These are phyloP conservation scores for Scaptomyza tumidula DNA, from an alignment of 2,888 invertebrate species.

Conservation along the genomic window DNA sequence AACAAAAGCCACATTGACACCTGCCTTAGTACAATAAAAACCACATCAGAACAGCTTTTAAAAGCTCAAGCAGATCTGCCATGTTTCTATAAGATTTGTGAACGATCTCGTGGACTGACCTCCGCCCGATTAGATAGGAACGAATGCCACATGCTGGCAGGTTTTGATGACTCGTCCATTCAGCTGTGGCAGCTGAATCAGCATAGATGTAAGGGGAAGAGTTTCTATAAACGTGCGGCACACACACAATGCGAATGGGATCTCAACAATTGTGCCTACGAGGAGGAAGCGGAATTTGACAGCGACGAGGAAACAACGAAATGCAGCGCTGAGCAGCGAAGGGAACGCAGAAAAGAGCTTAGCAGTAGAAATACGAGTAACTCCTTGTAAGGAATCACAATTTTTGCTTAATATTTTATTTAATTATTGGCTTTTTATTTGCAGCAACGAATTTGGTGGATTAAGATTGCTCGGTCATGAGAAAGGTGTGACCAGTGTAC, in stretches of 20 bases:
- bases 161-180: conserved; percentile 82
- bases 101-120: conserved; percentile 72
- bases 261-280: conserved; percentile 70
- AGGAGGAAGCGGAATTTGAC: conserved; percentile 63
- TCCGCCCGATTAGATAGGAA: conserved; percentile 79
- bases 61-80: conserved; percentile 71
- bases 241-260: conserved; percentile 81
- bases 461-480: conserved; percentile 89
- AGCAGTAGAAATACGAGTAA: conserved; percentile 76
- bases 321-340: conserved; percentile 46
- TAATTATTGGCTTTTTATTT: background rate
- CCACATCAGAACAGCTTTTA: conserved; percentile 62
- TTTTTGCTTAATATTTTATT: background rate
- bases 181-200: conserved; percentile 84
- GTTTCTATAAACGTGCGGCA: conserved; percentile 74
- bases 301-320: conserved; percentile 38
- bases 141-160: conserved; percentile 83
- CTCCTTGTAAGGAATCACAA: conserved; percentile 76
- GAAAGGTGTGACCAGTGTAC: conserved; percentile 88
- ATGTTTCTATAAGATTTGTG: conserved; percentile 70
- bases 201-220: conserved; percentile 77
- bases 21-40: conserved; percentile 63
- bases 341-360: conserved; percentile 46
- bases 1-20: conserved; percentile 53
- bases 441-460: conserved; percentile 85